phyloP scores from a whole-genome alignment of 2,888 invertebrate genomes.

The Caenorhabditis sp. region DNA sequence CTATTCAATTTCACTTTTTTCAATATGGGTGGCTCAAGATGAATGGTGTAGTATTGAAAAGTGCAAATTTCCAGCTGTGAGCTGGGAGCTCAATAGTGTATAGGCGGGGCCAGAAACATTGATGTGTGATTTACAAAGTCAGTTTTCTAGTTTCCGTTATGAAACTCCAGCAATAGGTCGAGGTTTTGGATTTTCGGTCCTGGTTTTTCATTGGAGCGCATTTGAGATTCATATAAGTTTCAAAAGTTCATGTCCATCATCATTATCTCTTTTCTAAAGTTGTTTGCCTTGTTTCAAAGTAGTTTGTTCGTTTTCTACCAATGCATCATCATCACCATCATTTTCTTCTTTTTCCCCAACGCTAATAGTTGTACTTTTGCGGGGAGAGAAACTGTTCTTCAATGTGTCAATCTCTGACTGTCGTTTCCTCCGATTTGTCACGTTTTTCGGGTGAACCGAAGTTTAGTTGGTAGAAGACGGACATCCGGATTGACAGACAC shows the following conservation, averaged over 20 bases:
- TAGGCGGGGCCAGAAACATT: too few relatives aligned
- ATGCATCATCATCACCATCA: background rate
- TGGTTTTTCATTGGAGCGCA: too few relatives aligned
- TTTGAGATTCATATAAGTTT: too few relatives aligned
- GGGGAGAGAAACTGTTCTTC: background rate
- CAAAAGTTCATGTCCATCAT: conserved; percentile 20
- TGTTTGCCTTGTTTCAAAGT: background rate
- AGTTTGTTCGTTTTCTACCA: conserved; percentile 1
- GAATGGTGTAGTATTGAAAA: background rate
- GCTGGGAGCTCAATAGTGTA: background rate
- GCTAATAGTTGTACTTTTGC: conserved; percentile 34
- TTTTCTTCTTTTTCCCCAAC: background rate
- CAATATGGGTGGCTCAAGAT: background rate
- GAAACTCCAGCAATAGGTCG: too few relatives aligned
- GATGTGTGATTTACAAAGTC: too few relatives aligned
- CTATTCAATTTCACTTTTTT: background rate
- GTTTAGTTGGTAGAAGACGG: background rate
- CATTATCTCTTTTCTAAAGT: background rate
- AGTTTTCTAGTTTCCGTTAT: background rate
- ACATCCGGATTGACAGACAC: background rate
- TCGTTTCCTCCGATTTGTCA: conserved; percentile 33
- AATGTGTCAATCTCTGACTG: too few relatives aligned
- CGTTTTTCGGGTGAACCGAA: conserved; percentile 4
- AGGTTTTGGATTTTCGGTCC: too few relatives aligned
- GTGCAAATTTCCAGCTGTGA: conserved; percentile 9